Evolutionary conservation across 2,888 invertebrate species (phyloP), one percentile per base, ranked within the genome.

Genomic region (Caenorhabditis sp.): DNA sequence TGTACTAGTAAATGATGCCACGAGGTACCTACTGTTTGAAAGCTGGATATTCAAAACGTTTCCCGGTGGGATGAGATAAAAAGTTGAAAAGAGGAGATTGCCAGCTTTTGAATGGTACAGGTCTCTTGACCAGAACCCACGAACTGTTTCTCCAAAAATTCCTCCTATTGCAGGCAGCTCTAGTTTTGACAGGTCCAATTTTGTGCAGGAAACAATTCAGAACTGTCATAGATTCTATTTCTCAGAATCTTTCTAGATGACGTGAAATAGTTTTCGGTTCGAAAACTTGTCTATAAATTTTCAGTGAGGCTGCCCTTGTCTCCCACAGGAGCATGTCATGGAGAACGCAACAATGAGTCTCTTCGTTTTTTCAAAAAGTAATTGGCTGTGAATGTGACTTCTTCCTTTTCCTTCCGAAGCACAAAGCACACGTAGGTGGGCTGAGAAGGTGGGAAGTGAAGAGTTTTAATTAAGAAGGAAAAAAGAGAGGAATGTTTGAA

Each of bases 371-470:
- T 61, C 51, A 28, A 8, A 75, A 70, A 79, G 68, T 73, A 73
- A 80, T 73, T 73, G 80, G 76, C 72, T 68, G 76, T 58, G 68
- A 82, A 76, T 72, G 69, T 51, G 69, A 47, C 64, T 66, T 64
- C 38, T 58, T 28, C 28, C 54, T 63, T 24, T n/a, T 35, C 56
- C 26, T 56, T 28, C 28, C 28, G 75, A 26, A 51, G 68, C 59
- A 68, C 58, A 69, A 69, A 76, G 68, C 68, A 69, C 61, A 76
- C 70, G 58, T 69, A 70, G 70, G 56, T 70, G 70, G 56, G 70
- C 47, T 44, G 44, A 66, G 54, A 26, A 63, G 38, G 10, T 22
- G 35, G 49, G 4, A 38, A 14, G 47, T 38, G 51, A 26, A 68
- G 68, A 28, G 63, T 61, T 77, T 77, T 70, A 70, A 77, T 77